These are phyloP conservation scores for Cebidichthys violaceus DNA, from an alignment of 2,113 vertebrate species.

Conservation along the genomic window DNA sequence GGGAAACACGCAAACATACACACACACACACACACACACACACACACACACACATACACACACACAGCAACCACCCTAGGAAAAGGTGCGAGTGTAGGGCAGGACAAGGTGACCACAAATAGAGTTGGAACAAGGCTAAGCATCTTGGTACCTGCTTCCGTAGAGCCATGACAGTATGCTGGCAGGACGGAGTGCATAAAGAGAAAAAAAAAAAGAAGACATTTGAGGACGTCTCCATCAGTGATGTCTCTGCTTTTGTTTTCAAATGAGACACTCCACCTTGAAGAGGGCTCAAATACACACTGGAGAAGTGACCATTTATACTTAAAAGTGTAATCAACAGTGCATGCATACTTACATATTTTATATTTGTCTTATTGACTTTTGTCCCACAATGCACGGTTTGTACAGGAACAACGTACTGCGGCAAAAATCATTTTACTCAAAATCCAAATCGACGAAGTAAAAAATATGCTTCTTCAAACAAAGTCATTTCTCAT, in stretches of 20 bases:
- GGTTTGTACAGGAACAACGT: neutral
- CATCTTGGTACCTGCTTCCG: slow-evolving; percentile 38
- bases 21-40: slow-evolving; percentile 2
- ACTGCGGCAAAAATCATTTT: neutral
- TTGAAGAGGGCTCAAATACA: neutral
- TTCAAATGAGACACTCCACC: slow-evolving; percentile 7
- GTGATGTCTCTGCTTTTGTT: neutral
- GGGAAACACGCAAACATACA: neutral
- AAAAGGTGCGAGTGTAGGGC: slow-evolving; percentile 45
- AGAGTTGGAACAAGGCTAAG: slow-evolving; percentile 47
- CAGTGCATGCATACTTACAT: neutral
- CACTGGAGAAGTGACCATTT: neutral
- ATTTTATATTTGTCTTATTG: neutral
- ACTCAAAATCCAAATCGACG: neutral
- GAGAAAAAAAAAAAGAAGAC: neutral
- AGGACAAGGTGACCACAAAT: slow-evolving; percentile 63
- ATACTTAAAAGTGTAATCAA: too few species aligned
- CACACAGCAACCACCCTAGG: neutral
- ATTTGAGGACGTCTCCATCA: too few species aligned
- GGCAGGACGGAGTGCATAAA: neutral
- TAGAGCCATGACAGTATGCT: neutral
- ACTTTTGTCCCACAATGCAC: neutral
- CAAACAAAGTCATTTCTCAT: neutral
- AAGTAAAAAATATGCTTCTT: neutral
- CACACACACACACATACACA: slow-evolving; percentile 5